phyloP scores from a whole-genome alignment of 2,888 invertebrate species.

The Oxycera nigricornis region DNA sequence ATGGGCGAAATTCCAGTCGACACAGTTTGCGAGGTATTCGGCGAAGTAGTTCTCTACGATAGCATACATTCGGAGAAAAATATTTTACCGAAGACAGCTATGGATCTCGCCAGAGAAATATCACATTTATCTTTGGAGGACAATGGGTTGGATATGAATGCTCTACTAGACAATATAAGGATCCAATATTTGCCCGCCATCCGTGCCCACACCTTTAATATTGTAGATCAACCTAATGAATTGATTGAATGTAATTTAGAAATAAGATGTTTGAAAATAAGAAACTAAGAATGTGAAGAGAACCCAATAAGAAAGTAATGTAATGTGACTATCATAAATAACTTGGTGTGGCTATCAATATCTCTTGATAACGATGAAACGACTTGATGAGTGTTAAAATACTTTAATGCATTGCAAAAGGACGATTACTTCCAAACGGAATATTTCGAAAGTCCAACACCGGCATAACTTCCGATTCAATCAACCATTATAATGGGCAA shows the following conservation, averaged over 20 bases:
- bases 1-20: conserved; percentile 47
- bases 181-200: conserved; percentile 53
- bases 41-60: conserved; percentile 54
- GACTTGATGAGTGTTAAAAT: too few species aligned
- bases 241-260: conserved; percentile 54
- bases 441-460: too few species aligned
- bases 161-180: conserved; percentile 49
- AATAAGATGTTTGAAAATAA: conserved; percentile 42
- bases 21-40: conserved; percentile 53
- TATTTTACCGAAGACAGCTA: conserved; percentile 49
- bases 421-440: too few species aligned
- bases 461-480: too few species aligned
- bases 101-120: conserved; percentile 48
- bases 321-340: too few species aligned
- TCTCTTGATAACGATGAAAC: too few species aligned
- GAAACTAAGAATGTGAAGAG: not conserved
- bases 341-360: too few species aligned
- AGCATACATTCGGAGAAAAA: conserved; percentile 47
- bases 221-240: conserved; percentile 51
- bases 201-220: conserved; percentile 50
- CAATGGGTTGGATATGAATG: conserved; percentile 10
- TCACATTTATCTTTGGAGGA: not conserved
- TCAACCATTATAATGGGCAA: too few species aligned
- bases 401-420: too few species aligned
- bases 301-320: not conserved